Conservation (phyloP, 1,140 invertebrate species). For the Neotoxoptera formosana region DNA sequence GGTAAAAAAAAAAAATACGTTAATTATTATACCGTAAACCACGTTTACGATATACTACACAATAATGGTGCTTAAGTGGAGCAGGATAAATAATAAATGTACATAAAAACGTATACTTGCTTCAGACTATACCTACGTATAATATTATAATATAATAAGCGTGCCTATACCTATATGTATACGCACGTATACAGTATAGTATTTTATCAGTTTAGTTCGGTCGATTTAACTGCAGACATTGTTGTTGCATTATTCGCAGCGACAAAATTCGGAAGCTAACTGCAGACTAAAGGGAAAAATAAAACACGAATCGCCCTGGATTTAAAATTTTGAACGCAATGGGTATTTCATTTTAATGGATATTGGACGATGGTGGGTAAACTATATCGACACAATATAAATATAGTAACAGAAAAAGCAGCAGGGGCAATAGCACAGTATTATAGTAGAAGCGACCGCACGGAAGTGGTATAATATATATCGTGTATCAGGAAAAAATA, state of each 20-base stretch:
- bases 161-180: neutral
- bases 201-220: constrained; percentile 38
- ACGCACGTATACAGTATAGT: neutral
- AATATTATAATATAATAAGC: neutral
- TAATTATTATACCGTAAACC: neutral
- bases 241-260: neutral
- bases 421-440: neutral
- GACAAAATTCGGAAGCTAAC: neutral
- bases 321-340: constrained; percentile 4
- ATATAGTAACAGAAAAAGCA: neutral
- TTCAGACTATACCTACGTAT: neutral
- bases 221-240: constrained; percentile 33
- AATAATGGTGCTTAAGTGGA: neutral
- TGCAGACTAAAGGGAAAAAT: neutral
- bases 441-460: neutral
- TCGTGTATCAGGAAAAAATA: neutral
- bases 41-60: neutral
- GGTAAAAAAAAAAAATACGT: neutral
- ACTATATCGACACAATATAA: neutral
- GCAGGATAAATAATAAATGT: neutral
- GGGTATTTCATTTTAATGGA: neutral
- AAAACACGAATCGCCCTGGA: neutral
- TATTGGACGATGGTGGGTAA: neutral
- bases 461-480: neutral
- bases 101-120: neutral